A percentile compares a stretch with the other conserved stretches of the same genome.
These are phyloP conservation scores for Rhopalosiphum maidis DNA, from an alignment of 1,140 invertebrate genomes.

Conservation along the genomic window DNA sequence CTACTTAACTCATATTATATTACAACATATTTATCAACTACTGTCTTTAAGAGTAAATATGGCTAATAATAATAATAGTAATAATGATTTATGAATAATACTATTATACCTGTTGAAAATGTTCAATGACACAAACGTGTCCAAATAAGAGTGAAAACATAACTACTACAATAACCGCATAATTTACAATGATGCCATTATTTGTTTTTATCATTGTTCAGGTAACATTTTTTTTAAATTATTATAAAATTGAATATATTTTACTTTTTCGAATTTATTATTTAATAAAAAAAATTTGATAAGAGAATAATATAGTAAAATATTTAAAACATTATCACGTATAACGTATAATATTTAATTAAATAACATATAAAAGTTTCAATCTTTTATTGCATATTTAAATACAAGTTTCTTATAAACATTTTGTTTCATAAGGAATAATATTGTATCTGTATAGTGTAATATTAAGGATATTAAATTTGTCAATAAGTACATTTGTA, in stretches of 20 bases:
- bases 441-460: no score
- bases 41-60: constrained; percentile 20
- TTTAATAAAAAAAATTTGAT: background rate
- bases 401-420: background rate
- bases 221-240: background rate
- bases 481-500: background rate
- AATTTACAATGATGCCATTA: background rate
- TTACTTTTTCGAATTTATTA: no score
- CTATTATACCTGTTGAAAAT: background rate
- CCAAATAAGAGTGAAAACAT: background rate
- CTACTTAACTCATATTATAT: background rate
- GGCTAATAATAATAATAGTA: no score
- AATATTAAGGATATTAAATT: background rate
- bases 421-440: background rate
- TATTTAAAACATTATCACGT: background rate
- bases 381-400: background rate
- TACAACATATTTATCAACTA: background rate
- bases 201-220: background rate
- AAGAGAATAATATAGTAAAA: background rate
- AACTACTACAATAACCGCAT: background rate
- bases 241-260: no score
- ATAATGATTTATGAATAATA: background rate
- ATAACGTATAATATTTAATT: background rate
- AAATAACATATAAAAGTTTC: background rate
- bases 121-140: background rate